phyloP scores from a whole-genome alignment of 2,888 invertebrate species.

The Andricus curvator region DNA sequence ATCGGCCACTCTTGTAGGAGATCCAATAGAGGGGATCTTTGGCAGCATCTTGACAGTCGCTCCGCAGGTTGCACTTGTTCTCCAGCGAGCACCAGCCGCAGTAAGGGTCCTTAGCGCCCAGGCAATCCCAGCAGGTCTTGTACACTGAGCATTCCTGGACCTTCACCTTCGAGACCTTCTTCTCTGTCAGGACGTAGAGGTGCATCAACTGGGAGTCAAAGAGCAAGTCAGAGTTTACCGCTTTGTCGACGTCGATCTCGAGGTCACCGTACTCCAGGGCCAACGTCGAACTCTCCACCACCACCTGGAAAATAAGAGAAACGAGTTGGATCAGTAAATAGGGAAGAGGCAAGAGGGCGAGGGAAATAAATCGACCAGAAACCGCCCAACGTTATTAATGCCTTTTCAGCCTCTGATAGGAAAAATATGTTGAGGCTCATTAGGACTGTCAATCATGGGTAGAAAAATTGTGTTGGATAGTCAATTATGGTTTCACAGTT shows the following conservation, averaged over 20 bases:
- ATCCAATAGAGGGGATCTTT: conserved; percentile 97
- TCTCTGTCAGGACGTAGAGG: conserved; percentile 95
- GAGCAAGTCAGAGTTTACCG: conserved; percentile 93
- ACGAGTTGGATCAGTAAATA: conserved; percentile 6
- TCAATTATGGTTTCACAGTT: neutral
- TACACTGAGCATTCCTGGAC: conserved; percentile 96
- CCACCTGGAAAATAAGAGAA: conserved; percentile 82
- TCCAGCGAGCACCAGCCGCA: conserved; percentile 98
- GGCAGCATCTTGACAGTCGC: conserved; percentile 94
- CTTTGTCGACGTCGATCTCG: conserved; percentile 88
- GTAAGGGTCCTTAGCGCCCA: conserved; percentile 96
- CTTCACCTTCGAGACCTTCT: conserved; percentile 95
- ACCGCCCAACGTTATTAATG: conserved; percentile 19
- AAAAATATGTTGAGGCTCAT: neutral
- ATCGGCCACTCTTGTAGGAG: conserved; percentile 97
- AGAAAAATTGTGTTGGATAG: neutral
- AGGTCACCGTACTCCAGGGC: conserved; percentile 96
- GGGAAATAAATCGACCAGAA: conserved; percentile 43
- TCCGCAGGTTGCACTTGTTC: conserved; percentile 95
- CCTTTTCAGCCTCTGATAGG: neutral
- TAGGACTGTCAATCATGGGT: neutral
- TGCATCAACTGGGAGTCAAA: conserved; percentile 95
- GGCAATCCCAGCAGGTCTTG: conserved; percentile 93
- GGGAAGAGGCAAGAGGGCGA: neutral
- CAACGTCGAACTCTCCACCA: conserved; percentile 90